Percentiles rank a stretch among this genome's conserved stretches.
Conservation (phyloP, 2,888 invertebrate species). For the Drosophila rellima region DNA sequence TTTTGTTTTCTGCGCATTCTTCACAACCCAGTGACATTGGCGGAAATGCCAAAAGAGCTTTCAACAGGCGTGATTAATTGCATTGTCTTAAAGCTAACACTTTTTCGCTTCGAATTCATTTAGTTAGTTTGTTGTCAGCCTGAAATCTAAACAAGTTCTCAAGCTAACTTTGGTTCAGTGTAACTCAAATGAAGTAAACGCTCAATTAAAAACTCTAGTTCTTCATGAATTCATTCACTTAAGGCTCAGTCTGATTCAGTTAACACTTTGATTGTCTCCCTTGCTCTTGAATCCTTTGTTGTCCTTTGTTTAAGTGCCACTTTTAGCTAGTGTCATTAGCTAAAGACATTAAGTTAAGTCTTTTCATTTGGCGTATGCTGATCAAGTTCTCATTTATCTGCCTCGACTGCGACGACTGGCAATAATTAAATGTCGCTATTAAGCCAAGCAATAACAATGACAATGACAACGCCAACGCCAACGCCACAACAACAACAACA, state of each 20-base stretch:
- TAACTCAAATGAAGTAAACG: background rate
- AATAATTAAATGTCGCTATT: slow-evolving; percentile 58
- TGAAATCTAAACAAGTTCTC: background rate
- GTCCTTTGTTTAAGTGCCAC: slow-evolving; percentile 12
- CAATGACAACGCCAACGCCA: slow-evolving; percentile 16
- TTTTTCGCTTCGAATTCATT: slow-evolving; percentile 4
- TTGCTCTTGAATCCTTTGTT: background rate
- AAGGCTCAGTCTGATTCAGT: background rate
- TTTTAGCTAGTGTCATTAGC: slow-evolving; percentile 14
- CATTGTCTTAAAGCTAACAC: slow-evolving; percentile 17
- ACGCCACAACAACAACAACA: slow-evolving; percentile 24
- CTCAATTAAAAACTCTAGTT: too few relatives aligned
- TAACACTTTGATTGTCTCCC: background rate
- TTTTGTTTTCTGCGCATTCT: slow-evolving; percentile 30
- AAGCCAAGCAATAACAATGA: slow-evolving; percentile 40
- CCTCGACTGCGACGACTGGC: slow-evolving; percentile 21
- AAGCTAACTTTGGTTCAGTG: background rate
- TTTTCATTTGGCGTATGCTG: slow-evolving; percentile 28
- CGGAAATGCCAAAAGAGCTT: slow-evolving; percentile 23
- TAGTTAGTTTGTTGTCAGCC: background rate
- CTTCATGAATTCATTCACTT: background rate
- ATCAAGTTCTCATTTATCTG: slow-evolving; percentile 41
- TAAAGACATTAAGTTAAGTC: slow-evolving; percentile 6
- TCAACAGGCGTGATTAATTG: slow-evolving; percentile 20
- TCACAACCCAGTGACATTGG: slow-evolving; percentile 27